A percentile compares a stretch with the other conserved stretches of the same genome.
These are phyloP conservation scores for Vesta saturnalis DNA, from an alignment of 2,888 invertebrate genomes.

Conservation along the genomic window DNA sequence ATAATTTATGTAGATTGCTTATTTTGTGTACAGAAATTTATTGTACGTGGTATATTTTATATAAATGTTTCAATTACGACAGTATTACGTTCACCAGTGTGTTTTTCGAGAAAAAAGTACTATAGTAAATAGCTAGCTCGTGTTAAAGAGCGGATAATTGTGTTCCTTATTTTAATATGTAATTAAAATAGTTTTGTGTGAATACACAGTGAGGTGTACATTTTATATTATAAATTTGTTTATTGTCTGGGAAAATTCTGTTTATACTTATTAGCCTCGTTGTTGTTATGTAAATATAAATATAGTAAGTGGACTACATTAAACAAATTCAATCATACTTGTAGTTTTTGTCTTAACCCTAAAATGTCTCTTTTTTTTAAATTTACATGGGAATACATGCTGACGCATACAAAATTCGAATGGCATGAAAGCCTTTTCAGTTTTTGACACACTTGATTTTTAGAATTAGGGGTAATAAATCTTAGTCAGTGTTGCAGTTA, in stretches of 20 bases:
- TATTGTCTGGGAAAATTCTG: conserved; percentile 31
- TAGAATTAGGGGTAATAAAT: not conserved
- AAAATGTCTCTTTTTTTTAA: no score
- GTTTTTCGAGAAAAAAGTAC: conserved; percentile 16
- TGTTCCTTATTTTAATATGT: conserved; percentile 34
- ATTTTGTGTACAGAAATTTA: conserved; percentile 30
- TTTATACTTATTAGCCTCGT: conserved; percentile 42
- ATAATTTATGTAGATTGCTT: conserved; percentile 22
- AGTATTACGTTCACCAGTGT: conserved; percentile 42
- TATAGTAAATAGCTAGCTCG: conserved; percentile 19
- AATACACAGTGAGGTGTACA: conserved; percentile 33
- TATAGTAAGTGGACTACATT: conserved; percentile 57
- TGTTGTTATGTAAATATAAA: conserved; percentile 61
- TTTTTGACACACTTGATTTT: conserved; percentile 7
- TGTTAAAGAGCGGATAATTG: conserved; percentile 20
- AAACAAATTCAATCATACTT: conserved; percentile 41
- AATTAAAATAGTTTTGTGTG: conserved; percentile 24
- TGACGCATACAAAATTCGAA: not conserved
- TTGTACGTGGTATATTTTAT: conserved; percentile 48
- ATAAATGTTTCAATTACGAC: conserved; percentile 44
- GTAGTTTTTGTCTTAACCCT: not conserved
- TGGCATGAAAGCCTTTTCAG: not conserved
- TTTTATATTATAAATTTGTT: conserved; percentile 30
- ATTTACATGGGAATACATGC: not conserved
- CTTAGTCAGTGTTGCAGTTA: not conserved